Base-by-base conservation (phyloP, 1,140 invertebrate genomes). In the Hormaphis cornu region DNA sequence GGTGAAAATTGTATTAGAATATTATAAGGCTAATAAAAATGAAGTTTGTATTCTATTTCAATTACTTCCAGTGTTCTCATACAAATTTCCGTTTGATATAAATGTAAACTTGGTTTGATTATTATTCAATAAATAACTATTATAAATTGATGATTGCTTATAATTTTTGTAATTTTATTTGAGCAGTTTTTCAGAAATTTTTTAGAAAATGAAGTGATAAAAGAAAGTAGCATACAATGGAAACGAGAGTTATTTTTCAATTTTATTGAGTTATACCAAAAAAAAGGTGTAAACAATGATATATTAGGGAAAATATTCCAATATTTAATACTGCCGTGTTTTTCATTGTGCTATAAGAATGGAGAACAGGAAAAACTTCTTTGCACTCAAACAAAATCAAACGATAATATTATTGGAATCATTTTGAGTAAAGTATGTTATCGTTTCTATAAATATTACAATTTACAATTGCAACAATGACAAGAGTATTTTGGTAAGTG, bases 281-380 rank as follows among this genome's bases (percentile, higher is more conserved):
- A 50, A 33, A 66, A 16, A 30, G 18, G 3, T 22, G 10, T 16
- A 16, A 46, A 66, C 35, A 16, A 4, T 48, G 61, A 66, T 50
- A 66, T 66, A 33, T 35, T 66, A 22, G 42, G 40, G 24, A 66
- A 33, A 44, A 46, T 66, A 48, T 44, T 66, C 35, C 44, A 66
- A 50, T 66, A 50, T 18, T 14, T 66, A 20, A 35, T 66, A 33
- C n/a, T 66, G 35, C 61, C 61, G 16, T 50, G 61, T 50, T 66
- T 66, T 66, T 66, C 44, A 22, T n/a, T 30, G 7, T 66, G 28
- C 35, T 50, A 35, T 48, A 50, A 66, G 9, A 48, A 35, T n/a
- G 61, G 61, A 8, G 28, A 66, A 33, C 48, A 50, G 50, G 44
- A 66, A n/a, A 5, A 48, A 24, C 18, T 66, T 16, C 50, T 66